These are phyloP conservation scores for Penelope pileata DNA, from an alignment of 2,113 vertebrate species.

Conservation along the genomic window DNA sequence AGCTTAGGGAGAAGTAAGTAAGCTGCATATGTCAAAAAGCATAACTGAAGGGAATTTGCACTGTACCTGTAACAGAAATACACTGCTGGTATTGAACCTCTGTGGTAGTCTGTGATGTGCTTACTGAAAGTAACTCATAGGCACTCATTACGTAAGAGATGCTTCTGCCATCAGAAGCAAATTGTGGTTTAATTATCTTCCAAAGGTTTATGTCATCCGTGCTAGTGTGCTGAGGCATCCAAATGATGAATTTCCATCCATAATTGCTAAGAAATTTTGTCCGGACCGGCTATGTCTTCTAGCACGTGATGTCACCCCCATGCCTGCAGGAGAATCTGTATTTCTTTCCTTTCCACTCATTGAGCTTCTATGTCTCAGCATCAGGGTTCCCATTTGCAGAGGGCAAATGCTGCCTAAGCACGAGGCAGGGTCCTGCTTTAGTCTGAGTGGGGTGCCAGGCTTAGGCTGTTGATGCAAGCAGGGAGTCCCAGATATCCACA, in stretches of 20 bases:
- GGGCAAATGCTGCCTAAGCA: background rate
- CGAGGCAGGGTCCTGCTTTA: background rate
- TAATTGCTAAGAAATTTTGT: background rate
- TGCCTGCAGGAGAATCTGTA: background rate
- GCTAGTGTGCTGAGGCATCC: background rate
- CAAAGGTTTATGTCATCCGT: background rate
- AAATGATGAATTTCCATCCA: background rate
- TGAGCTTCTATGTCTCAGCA: background rate
- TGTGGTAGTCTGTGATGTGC: background rate
- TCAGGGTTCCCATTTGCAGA: background rate
- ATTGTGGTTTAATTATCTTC: background rate
- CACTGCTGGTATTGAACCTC: background rate
- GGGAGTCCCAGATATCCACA: background rate
- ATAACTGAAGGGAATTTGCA: background rate
- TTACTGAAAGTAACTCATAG: background rate
- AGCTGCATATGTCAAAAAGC: background rate
- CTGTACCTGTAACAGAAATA: background rate
- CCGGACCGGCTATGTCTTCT: background rate
- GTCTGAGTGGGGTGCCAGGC: background rate
- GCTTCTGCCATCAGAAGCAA: background rate
- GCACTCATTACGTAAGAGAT: background rate
- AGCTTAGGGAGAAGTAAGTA: background rate
- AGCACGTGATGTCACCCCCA: accelerated
- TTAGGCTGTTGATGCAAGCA: background rate
- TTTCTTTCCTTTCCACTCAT: background rate